Evolutionary conservation across 1,140 invertebrate species (phyloP).

Genomic region (Drosophila varians): DNA sequence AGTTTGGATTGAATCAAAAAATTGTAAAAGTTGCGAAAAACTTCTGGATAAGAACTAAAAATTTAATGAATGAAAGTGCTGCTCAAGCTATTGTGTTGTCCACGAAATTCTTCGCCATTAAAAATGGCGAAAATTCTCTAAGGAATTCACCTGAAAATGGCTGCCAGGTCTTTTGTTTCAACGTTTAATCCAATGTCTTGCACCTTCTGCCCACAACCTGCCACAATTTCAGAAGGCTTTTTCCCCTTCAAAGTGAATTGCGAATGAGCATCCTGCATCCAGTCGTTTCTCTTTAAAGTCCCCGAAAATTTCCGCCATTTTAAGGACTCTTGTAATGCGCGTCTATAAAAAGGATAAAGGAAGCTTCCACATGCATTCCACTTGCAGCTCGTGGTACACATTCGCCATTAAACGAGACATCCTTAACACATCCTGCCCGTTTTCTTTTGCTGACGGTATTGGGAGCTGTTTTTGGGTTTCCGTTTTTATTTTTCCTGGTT

Average conservation of each 20-base stretch:
- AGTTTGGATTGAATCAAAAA: constrained; percentile 9
- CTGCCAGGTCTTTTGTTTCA: constrained; percentile 20
- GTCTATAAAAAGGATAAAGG: constrained; percentile 19
- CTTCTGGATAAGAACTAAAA: constrained; percentile 1
- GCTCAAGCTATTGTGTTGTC: constrained; percentile 29
- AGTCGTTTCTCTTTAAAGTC: constrained; percentile 37
- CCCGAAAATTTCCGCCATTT: constrained; percentile 32
- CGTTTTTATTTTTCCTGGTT: constrained; percentile 8
- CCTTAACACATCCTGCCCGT: constrained; percentile 8
- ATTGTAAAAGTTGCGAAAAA: constrained; percentile 19
- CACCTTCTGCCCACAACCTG: neutral
- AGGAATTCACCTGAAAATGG: constrained; percentile 24
- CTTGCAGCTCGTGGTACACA: constrained; percentile 5
- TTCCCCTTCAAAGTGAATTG: constrained; percentile 22
- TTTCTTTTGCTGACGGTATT: constrained; percentile 21
- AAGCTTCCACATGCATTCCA: constrained; percentile 4
- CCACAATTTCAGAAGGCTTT: neutral
- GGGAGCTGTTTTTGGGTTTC: constrained; percentile 10
- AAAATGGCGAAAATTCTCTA: constrained; percentile 23
- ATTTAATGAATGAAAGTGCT: constrained; percentile 41
- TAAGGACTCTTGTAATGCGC: constrained; percentile 35
- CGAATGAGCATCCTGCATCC: constrained; percentile 32
- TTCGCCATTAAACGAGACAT: constrained; percentile 1
- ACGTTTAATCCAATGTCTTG: neutral
- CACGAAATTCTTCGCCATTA: constrained; percentile 13